Evolutionary conservation across 2,113 vertebrate genomes (phyloP).

Genomic region (Prunella himalayana): DNA sequence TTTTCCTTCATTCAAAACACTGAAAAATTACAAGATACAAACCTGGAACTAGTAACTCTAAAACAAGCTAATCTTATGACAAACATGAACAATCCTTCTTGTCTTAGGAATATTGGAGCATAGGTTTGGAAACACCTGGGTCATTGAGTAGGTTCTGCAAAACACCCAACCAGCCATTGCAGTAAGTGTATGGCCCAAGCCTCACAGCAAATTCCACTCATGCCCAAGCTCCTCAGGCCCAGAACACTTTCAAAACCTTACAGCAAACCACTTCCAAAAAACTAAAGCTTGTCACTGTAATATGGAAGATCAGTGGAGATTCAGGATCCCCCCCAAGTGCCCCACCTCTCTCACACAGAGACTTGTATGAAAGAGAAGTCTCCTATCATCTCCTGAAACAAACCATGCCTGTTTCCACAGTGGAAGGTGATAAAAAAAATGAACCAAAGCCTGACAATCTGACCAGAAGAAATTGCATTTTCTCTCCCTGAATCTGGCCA

Average conservation of each 20-base stretch:
- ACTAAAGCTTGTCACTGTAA: background rate
- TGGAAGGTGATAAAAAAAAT: background rate
- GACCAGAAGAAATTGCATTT: conserved; percentile 15
- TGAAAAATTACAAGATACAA: background rate
- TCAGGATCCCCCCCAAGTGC: background rate
- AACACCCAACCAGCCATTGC: background rate
- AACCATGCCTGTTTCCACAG: background rate
- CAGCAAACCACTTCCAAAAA: background rate
- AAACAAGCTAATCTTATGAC: background rate
- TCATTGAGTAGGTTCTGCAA: background rate
- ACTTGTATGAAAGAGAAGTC: background rate
- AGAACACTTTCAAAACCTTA: background rate
- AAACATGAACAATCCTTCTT: background rate
- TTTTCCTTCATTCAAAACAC: background rate
- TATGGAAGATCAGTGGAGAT: background rate
- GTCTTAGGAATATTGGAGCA: background rate
- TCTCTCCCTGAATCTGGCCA: background rate
- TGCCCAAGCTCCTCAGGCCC: background rate
- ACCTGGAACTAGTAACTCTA: background rate
- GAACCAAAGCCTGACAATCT: background rate
- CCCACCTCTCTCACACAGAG: background rate
- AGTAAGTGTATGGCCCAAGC: background rate
- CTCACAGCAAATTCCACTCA: background rate
- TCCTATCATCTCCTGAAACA: background rate
- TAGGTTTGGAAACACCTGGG: background rate